Evolutionary conservation across 64 coral and sea anemone species (phyloP).

Genomic region (Hydrozoanthus tunicans): DNA sequence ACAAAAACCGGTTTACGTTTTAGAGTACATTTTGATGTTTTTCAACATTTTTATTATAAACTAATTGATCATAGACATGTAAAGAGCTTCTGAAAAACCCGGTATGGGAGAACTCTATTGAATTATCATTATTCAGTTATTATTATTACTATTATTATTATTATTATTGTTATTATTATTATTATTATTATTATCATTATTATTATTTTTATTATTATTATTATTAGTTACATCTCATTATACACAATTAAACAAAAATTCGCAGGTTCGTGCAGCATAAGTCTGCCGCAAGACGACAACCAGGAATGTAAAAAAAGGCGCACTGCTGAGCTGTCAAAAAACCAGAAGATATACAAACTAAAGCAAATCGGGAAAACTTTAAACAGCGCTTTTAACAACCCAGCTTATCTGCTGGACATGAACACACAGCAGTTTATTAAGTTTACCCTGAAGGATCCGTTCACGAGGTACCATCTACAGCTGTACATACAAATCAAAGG

Average conservation of each 20-base stretch:
- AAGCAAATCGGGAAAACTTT: constrained; percentile 9
- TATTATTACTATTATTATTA: too few relatives aligned
- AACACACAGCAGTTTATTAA: neutral
- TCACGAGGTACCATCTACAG: constrained; percentile 29
- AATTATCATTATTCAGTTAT: too few relatives aligned
- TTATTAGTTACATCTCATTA: too few relatives aligned
- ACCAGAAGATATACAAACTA: neutral
- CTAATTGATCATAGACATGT: too few relatives aligned
- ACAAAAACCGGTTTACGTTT: too few relatives aligned
- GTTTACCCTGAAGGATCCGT: neutral
- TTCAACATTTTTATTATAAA: too few relatives aligned
- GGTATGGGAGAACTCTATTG: too few relatives aligned
- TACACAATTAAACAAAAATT: neutral
- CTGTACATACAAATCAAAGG: constrained; percentile 18
- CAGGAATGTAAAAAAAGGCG: neutral
- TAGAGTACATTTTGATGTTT: too few relatives aligned
- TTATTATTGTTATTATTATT: too few relatives aligned
- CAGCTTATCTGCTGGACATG: constrained; percentile 13
- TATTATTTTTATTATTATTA: too few relatives aligned
- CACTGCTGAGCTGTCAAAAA: neutral
- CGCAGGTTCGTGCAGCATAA: neutral
- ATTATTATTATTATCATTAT: too few relatives aligned
- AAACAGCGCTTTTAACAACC: neutral
- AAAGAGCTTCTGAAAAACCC: too few relatives aligned
- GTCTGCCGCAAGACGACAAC: neutral